Evolutionary conservation across 2,113 vertebrate species (phyloP).

Genomic region (Gymnogyps californianus): DNA sequence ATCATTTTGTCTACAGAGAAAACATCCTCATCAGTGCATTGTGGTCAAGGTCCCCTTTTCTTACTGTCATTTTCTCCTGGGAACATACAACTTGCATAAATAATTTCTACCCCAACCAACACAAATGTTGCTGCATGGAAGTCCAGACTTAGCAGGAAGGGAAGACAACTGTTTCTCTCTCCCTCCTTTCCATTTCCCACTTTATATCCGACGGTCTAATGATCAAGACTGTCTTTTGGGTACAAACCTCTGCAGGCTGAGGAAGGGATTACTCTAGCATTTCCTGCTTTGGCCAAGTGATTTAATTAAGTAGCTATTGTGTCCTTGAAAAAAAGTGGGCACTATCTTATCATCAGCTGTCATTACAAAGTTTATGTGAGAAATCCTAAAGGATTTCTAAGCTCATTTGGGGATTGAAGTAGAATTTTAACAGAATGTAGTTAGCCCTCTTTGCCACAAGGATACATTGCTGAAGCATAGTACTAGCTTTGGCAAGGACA

Average conservation of each 20-base stretch:
- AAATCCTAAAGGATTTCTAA: not conserved
- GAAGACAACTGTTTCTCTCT: not conserved
- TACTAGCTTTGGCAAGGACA: not conserved
- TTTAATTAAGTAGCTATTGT: not conserved
- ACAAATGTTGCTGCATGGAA: not conserved
- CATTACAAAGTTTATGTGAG: not conserved
- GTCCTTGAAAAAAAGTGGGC: not conserved
- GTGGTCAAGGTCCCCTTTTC: not conserved
- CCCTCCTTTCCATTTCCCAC: not conserved
- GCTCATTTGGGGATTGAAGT: not conserved
- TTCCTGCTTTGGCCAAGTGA: not conserved
- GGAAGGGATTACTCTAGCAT: not conserved
- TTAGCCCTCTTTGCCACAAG: not conserved
- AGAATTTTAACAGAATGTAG: not conserved
- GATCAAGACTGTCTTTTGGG: not conserved
- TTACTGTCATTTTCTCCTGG: not conserved
- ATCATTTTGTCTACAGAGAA: not conserved
- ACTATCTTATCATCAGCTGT: not conserved
- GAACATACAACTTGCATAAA: not conserved
- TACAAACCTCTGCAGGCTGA: not conserved
- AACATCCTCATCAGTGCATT: not conserved
- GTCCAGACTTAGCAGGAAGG: not conserved
- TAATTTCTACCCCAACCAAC: not conserved
- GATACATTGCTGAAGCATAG: not conserved
- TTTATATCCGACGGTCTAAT: not conserved